A percentile compares a stretch with the other conserved stretches of the same genome.
Evolutionary conservation across 2,113 vertebrate species (phyloP).

Genomic region (Caranx ignobilis): DNA sequence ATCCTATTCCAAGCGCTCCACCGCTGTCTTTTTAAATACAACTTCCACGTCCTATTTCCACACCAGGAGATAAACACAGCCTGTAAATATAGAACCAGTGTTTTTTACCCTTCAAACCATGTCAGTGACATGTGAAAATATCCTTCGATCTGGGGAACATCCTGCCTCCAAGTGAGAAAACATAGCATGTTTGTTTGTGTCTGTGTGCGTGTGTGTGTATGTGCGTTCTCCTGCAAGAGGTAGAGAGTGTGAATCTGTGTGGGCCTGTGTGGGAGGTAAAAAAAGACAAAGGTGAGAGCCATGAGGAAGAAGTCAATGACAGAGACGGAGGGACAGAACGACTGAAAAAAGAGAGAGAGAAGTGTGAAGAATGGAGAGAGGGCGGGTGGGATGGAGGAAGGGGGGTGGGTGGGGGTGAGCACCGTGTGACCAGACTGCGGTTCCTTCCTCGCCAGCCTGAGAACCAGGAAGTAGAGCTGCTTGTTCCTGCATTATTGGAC

Average conservation of each 20-base stretch:
- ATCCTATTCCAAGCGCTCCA: slow-evolving; percentile 19
- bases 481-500: slow-evolving; percentile 84
- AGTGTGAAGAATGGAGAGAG: slow-evolving; percentile 47
- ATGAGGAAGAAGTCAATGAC: slow-evolving; percentile 47
- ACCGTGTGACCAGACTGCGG: slow-evolving; percentile 85
- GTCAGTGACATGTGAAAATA: slow-evolving; percentile 75
- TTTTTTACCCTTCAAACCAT: slow-evolving; percentile 61
- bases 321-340: slow-evolving; percentile 33
- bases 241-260: slow-evolving; percentile 46
- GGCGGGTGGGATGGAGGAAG: slow-evolving; percentile 42
- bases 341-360: slow-evolving; percentile 39
- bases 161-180: slow-evolving; percentile 72
- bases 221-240: slow-evolving; percentile 42
- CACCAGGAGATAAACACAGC: slow-evolving; percentile 73
- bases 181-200: slow-evolving; percentile 42
- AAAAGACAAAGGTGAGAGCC: slow-evolving; percentile 53
- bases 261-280: slow-evolving; percentile 58
- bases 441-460: slow-evolving; percentile 86
- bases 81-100: slow-evolving; percentile 72
- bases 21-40: slow-evolving; percentile 48
- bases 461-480: slow-evolving; percentile 84
- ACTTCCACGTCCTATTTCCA: slow-evolving; percentile 70
- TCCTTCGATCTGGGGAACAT: slow-evolving; percentile 74
- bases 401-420: slow-evolving; percentile 66
- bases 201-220: slow-evolving; percentile 24